Evolutionary conservation across 30 jellyfish, hydroid and myxozoan species (phyloP).

Genomic region (Turritopsis dohrnii): DNA sequence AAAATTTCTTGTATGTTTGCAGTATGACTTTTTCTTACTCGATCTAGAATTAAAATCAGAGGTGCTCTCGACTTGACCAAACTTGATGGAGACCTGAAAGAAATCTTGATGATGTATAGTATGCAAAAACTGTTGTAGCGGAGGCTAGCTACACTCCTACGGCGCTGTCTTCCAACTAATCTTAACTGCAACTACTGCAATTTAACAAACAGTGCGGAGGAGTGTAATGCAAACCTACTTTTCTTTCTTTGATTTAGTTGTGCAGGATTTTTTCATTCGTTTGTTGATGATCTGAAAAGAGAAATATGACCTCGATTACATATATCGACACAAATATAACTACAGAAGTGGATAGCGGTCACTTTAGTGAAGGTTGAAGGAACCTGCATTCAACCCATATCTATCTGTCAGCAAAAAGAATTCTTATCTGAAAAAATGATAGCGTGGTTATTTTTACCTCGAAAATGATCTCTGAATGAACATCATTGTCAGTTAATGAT

Average conservation of each 20-base stretch:
- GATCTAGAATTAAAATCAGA: not conserved
- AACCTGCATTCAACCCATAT: too few relatives aligned
- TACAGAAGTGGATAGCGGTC: too few relatives aligned
- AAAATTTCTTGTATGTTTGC: too few relatives aligned
- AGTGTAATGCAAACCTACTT: constrained; percentile 2
- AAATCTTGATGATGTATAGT: not conserved
- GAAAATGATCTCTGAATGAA: not conserved
- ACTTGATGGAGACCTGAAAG: not conserved
- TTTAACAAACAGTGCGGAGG: not conserved
- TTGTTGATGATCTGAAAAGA: not conserved
- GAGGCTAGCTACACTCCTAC: not conserved
- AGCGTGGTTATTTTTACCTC: too few relatives aligned
- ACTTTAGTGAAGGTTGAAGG: too few relatives aligned
- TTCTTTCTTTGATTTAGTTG: not conserved
- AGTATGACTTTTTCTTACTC: not conserved
- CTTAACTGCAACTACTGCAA: not conserved
- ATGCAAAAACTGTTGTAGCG: not conserved
- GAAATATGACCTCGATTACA: not conserved
- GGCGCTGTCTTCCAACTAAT: not conserved
- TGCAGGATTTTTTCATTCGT: not conserved
- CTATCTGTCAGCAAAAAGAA: too few relatives aligned
- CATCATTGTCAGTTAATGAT: not conserved
- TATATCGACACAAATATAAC: not conserved
- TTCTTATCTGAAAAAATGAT: too few relatives aligned
- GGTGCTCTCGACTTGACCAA: not conserved